These are phyloP conservation scores for Xenopus petersii DNA, from an alignment of 2,797 vertebrate species.

Conservation along the genomic window DNA sequence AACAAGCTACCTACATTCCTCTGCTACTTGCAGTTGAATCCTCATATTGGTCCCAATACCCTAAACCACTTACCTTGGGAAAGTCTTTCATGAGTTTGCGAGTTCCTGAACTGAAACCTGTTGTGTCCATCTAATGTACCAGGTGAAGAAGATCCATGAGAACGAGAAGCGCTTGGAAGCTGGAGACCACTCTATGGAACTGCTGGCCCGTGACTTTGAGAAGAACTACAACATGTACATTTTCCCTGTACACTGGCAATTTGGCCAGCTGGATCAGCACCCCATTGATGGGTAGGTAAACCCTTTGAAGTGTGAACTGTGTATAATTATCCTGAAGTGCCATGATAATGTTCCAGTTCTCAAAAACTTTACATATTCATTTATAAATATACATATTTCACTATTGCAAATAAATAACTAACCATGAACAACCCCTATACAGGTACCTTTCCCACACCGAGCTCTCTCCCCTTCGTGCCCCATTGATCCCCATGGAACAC, in stretches of 20 bases:
- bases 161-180: conserved; percentile 93
- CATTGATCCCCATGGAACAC: conserved; percentile 98
- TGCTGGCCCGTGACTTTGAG: conserved; percentile 92
- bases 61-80: too few species aligned
- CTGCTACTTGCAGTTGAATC: too few species aligned
- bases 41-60: too few species aligned
- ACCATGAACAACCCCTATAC: neutral
- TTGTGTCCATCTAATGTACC: conserved; percentile 4
- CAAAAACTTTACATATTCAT: too few species aligned
- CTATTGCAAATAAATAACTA: too few species aligned
- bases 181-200: conserved; percentile 88
- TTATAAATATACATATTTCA: too few species aligned
- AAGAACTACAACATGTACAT: conserved; percentile 99
- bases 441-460: conserved; percentile 97
- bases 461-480: conserved; percentile 90
- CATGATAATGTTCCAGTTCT: neutral
- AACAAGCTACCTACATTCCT: too few species aligned
- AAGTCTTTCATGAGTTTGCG: too few species aligned
- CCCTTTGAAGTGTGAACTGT: neutral
- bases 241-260: conserved; percentile 99
- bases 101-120: too few species aligned
- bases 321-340: neutral
- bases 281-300: conserved; percentile 83
- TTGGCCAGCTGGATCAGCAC: conserved; percentile 95
- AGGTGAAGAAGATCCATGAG: conserved; percentile 98